Conservation (phyloP, 1,140 invertebrate genomes). For the Hermatobates lingyangjiaoensis region DNA sequence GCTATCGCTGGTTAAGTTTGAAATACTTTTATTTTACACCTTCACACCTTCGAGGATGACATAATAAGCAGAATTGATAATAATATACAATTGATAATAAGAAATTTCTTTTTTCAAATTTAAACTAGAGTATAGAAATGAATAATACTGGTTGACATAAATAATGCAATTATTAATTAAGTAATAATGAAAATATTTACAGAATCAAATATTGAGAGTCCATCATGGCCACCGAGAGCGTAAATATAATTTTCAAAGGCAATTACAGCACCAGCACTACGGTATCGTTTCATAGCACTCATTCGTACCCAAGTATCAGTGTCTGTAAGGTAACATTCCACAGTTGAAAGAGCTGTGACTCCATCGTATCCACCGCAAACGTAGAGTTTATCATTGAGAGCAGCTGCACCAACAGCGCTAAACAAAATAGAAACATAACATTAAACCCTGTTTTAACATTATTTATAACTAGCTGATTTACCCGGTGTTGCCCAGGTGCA, state of each 20-base stretch:
- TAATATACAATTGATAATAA: no score
- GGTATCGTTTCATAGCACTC: conserved; percentile 65
- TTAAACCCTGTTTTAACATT: no score
- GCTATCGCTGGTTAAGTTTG: no score
- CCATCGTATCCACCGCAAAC: conserved; percentile 82
- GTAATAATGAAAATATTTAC: conserved; percentile 29
- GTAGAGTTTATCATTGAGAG: conserved; percentile 58
- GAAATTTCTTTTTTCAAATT: no score
- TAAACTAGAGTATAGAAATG: no score
- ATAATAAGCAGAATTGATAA: no score
- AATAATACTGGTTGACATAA: no score
- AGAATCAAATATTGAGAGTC: conserved; percentile 72
- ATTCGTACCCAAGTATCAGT: conserved; percentile 52
- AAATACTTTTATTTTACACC: no score
- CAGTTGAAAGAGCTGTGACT: conserved; percentile 64
- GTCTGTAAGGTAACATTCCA: conserved; percentile 63
- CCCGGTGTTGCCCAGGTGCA: no score
- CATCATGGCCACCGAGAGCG: conserved; percentile 71
- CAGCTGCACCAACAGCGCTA: conserved; percentile 70
- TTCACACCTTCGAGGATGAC: no score
- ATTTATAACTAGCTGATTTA: no score
- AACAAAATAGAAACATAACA: conserved; percentile 14
- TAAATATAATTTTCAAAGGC: conserved; percentile 63
- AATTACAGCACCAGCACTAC: conserved; percentile 74
- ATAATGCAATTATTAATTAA: no score